A percentile compares a stretch with the other conserved stretches of the same genome.
These are phyloP conservation scores for Oreochromis mossambicus DNA, from an alignment of 2,797 vertebrate species.

Conservation along the genomic window DNA sequence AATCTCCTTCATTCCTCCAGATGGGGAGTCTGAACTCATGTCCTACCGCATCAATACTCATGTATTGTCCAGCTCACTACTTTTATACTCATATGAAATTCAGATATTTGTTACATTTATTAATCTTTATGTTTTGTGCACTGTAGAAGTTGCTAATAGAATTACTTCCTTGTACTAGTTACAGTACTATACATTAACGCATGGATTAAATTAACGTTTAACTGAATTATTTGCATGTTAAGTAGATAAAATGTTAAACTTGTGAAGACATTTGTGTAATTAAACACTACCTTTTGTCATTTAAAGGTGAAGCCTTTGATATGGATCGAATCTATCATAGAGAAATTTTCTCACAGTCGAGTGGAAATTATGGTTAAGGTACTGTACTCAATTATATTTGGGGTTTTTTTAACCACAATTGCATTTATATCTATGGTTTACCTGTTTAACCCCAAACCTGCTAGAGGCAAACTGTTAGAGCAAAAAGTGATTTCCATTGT, in stretches of 20 bases:
- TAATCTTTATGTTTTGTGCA: background rate
- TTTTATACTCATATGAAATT: background rate
- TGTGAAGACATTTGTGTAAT: background rate
- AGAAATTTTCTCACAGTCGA: conserved; percentile 92
- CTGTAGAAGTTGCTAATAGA: background rate
- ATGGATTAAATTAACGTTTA: background rate
- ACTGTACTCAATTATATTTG: conserved; percentile 44
- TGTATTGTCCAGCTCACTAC: conserved; percentile 54
- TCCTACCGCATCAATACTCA: conserved; percentile 92
- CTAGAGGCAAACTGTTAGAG: background rate
- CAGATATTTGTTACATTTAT: background rate
- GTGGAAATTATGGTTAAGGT: conserved; percentile 97
- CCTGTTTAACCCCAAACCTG: background rate
- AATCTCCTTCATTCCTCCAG: conserved; percentile 92
- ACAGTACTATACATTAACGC: background rate
- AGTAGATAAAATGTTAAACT: background rate
- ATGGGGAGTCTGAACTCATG: conserved; percentile 94
- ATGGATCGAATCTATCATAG: conserved; percentile 94
- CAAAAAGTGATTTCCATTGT: background rate
- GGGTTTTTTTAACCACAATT: accelerated
- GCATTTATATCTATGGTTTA: background rate
- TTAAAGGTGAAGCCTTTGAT: conserved; percentile 90
- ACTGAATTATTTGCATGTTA: background rate
- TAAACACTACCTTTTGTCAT: background rate
- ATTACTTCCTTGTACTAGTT: background rate